Conservation (phyloP, 37 sponge, comb jelly and placozoan species). For the Corticium candelabrum region DNA sequence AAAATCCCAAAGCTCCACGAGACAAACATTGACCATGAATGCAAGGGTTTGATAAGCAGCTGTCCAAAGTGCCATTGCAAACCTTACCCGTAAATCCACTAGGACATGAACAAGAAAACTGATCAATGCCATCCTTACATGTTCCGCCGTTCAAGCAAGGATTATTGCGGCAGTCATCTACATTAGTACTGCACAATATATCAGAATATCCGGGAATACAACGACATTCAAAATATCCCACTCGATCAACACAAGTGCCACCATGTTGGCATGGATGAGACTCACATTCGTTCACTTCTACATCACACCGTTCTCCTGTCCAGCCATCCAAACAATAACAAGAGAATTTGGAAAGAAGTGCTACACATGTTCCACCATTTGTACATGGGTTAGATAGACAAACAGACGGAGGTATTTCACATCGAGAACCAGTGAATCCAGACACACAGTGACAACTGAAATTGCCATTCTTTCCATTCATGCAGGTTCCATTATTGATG, state of each 20-base stretch:
- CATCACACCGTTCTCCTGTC: constrained; percentile 12
- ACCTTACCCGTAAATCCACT: neutral
- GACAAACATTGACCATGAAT: neutral
- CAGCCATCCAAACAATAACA: constrained; percentile 6
- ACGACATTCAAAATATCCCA: neutral
- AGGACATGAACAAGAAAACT: neutral
- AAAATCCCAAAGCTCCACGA: neutral
- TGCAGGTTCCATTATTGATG: neutral
- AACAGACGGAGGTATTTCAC: neutral
- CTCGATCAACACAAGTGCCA: neutral
- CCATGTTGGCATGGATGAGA: constrained; percentile 13
- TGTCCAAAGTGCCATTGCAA: neutral
- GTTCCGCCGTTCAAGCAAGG: constrained; percentile 17
- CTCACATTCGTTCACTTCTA: constrained; percentile 15
- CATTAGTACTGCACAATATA: neutral
- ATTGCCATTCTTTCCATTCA: neutral
- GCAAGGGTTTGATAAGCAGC: neutral
- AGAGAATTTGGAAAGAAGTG: neutral
- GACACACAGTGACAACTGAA: neutral
- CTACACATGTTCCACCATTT: neutral
- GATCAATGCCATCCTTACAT: neutral
- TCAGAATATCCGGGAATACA: neutral
- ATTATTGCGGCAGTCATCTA: constrained; percentile 1
- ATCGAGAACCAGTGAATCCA: neutral
- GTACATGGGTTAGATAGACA: neutral